A percentile compares a stretch with the other conserved stretches of the same genome.
These are phyloP conservation scores for Diarsia dahlii DNA, from an alignment of 2,888 invertebrate species.

Conservation along the genomic window DNA sequence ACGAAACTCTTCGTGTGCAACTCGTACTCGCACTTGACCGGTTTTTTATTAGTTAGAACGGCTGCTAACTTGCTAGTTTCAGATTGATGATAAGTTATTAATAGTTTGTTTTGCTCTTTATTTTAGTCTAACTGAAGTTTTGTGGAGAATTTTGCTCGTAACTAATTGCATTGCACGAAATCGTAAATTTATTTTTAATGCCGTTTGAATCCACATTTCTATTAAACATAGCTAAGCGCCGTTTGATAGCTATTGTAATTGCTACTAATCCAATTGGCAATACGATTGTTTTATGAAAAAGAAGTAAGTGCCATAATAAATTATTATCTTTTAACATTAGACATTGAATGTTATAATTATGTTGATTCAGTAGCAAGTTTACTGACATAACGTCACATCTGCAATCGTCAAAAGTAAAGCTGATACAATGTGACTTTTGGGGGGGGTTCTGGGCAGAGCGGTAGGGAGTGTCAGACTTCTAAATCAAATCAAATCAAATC, in stretches of 20 bases:
- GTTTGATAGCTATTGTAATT: neutral
- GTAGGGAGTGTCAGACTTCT: too few species aligned
- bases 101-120: conserved; percentile 32
- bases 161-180: neutral
- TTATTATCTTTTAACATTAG: neutral
- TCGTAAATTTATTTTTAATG: neutral
- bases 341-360: neutral
- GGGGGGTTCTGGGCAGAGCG: too few species aligned
- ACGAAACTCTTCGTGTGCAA: neutral
- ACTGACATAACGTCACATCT: too few species aligned
- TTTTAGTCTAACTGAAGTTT: conserved; percentile 19
- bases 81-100: conserved; percentile 50
- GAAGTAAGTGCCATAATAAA: neutral
- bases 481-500: too few species aligned
- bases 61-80: conserved; percentile 40
- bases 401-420: too few species aligned
- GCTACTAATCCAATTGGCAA: neutral
- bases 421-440: too few species aligned
- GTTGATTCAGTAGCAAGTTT: neutral
- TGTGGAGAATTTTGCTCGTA: neutral
- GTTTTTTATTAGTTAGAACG: conserved; percentile 42
- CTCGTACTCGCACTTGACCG: neutral
- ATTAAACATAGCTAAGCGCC: neutral
- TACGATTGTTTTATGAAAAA: neutral
- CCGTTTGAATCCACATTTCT: neutral